phyloP scores from a whole-genome alignment of 2,888 invertebrate genomes.

The Drosophila tripunctata region DNA sequence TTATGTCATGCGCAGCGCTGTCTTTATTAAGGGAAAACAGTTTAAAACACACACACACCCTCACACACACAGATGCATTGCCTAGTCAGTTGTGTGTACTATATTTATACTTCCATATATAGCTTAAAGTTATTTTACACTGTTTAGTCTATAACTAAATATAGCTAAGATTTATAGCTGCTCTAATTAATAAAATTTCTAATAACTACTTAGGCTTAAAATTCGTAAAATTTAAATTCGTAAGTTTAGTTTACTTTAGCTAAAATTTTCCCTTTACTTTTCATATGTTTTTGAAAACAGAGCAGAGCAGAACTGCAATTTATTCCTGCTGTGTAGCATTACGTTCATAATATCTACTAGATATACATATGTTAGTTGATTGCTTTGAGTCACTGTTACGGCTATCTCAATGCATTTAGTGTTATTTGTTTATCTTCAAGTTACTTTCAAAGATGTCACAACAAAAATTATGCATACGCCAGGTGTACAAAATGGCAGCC shows the following conservation, averaged over 20 bases:
- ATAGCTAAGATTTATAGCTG: too few relatives aligned
- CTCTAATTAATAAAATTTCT: too few relatives aligned
- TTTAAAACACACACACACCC: slow-evolving; percentile 10
- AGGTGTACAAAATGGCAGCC: background rate
- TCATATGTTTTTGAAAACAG: too few relatives aligned
- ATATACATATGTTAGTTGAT: background rate
- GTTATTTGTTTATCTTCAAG: background rate
- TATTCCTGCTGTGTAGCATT: too few relatives aligned
- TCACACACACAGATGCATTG: slow-evolving; percentile 1
- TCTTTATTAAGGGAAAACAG: slow-evolving; percentile 34
- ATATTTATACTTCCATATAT: slow-evolving; percentile 37
- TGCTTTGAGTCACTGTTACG: slow-evolving; percentile 26
- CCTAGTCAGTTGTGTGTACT: background rate
- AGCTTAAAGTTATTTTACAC: too few relatives aligned
- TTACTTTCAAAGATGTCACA: background rate
- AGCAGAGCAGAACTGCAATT: too few relatives aligned
- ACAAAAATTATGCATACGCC: slow-evolving; percentile 18
- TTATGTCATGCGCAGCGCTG: slow-evolving; percentile 69
- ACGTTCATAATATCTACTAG: too few relatives aligned
- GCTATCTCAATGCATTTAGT: background rate
- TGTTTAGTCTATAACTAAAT: too few relatives aligned
- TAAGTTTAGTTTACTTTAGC: too few relatives aligned
- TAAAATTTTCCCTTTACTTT: too few relatives aligned
- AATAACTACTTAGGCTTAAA: too few relatives aligned
- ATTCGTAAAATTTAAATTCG: too few relatives aligned